Evolutionary conservation across 2,113 vertebrate species (phyloP), one percentile per base, ranked within the genome.

Genomic region (Corydoras sp.): DNA sequence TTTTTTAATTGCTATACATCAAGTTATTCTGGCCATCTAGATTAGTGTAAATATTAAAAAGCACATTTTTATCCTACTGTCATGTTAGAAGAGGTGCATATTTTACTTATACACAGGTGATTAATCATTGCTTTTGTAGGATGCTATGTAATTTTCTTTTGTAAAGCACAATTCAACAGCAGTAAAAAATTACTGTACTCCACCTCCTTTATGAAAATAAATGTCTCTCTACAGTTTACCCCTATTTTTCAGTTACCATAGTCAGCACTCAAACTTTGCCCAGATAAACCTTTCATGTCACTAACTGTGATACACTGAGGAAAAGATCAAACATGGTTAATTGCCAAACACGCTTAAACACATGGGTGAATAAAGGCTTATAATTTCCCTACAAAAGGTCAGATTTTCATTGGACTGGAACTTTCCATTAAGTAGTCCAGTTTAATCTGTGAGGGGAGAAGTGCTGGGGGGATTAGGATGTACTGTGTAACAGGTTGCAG

Each of bases 401-500:
- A 32, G 35, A 50, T 72, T 79, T 76, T 77, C 49, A 72, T 63
- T 73, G 61, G 61, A 30, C 53, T 69, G 69, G 43, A 75, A 81
- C 48, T 80, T 78, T 80, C 80, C 80, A 77, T 68, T 72, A 43
- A 64, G 59, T 58, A 31, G 60, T 73, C 73, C 78, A 79, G 68
- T 74, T 60, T 75, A 73, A 79, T 73, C 55, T 66, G 51, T 24
- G 61, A 69, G 71, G 60, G 65, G 51, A 32, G 32, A 31, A 32
- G 31, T 5, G 29, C 49, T 5, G 63, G 66, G 62, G 58, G 66
- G 50, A 67, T 76, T 70, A 73, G 77, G 74, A 73, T 76, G 69
- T 69, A 24, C 68, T 60, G 58, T 74, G 58, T 81, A 83, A 83
- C 72, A 77, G 75, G 76, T 70, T 67, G 31, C 82, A 83, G 80